Evolutionary conservation across 2,797 vertebrate genomes (phyloP), one percentile per base, ranked within the genome.

Genomic region (Lagocephalus sceleratus): DNA sequence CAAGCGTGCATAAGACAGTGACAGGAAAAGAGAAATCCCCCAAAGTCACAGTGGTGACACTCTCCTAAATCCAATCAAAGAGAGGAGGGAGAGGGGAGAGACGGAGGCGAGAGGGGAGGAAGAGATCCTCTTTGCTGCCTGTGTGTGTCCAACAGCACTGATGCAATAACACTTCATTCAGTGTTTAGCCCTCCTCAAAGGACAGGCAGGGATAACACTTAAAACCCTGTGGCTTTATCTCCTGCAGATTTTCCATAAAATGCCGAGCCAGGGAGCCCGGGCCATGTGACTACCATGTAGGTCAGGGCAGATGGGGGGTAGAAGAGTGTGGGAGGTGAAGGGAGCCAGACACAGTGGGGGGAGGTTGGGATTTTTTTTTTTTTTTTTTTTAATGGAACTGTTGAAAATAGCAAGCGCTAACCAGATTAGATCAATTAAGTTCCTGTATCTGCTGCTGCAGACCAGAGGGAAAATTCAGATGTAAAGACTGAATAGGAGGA

Each of bases 211-310:
- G 85, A 88, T 87, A 88, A 87, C 86, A 88, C 84, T 86, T 89
- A 87, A 90, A 90, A 88, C 83, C 84, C 87, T 66, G 71, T 85
- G 83, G 87, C 88, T 90, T 90, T 88, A 89, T 90, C 88, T 89
- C 89, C 88, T 82, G 82, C 85, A 90, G 86, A 88, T 88, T 90
- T 90, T 90, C 89, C 87, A 89, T 90, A 90, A 91, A 91, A 92
- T 84, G 77, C 83, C 85, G 75, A 85, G 85, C 85, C 86, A 86
- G 86, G 81, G 80, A 87, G 76, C 67, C 69, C 53, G 73, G 79
- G 81, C 83, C 90, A 91, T 90, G 89, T 91, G 89, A 91, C 86
- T 73, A 86, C 84, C 90, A 91, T 92, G 90, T 91, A 89, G 88
- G 91, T 91, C 87, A 92, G 84, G 81, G 77, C 82, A 84, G 84